These are phyloP conservation scores for Notodromas monacha DNA, from an alignment of 2,888 invertebrate species.

Conservation along the genomic window DNA sequence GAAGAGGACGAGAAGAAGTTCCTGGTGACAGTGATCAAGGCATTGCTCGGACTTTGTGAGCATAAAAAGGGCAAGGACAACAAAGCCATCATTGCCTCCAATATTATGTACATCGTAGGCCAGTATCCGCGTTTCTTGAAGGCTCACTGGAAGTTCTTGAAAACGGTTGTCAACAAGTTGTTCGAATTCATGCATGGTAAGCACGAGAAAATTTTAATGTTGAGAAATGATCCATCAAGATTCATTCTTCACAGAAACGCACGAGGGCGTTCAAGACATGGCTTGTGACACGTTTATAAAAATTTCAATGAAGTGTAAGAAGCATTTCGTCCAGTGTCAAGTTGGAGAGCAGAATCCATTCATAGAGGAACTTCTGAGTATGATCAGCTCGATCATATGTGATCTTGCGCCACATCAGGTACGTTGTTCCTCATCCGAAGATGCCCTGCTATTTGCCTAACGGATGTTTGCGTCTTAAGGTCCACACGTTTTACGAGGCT, in stretches of 20 bases:
- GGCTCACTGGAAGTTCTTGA: constrained; percentile 99
- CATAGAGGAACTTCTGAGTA: constrained; percentile 85
- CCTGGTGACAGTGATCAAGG: constrained; percentile 91
- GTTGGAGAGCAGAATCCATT: constrained; percentile 86
- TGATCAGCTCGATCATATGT: constrained; percentile 89
- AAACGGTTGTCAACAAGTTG: constrained; percentile 96
- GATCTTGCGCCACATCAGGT: constrained; percentile 94
- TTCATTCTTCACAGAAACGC: constrained; percentile 43
- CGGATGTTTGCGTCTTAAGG: constrained; percentile 15
- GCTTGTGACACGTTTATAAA: constrained; percentile 99
- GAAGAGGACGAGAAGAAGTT: constrained; percentile 98
- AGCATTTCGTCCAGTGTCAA: constrained; percentile 77
- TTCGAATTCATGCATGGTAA: constrained; percentile 94
- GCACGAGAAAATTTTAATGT: constrained; percentile 10
- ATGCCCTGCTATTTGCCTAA: not conserved
- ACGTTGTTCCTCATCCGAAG: constrained; percentile 8
- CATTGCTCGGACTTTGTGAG: constrained; percentile 79
- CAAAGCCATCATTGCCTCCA: constrained; percentile 96
- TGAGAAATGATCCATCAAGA: not conserved
- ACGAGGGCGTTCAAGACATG: constrained; percentile 99
- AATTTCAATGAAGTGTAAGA: constrained; percentile 84
- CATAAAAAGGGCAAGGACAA: constrained; percentile 97
- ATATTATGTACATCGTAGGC: constrained; percentile 99
- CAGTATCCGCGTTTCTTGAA: constrained; percentile 92
- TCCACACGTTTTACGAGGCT: constrained; percentile 95